Conservation (phyloP, 2,888 invertebrate species). For the Caenorhabditis plicata region DNA sequence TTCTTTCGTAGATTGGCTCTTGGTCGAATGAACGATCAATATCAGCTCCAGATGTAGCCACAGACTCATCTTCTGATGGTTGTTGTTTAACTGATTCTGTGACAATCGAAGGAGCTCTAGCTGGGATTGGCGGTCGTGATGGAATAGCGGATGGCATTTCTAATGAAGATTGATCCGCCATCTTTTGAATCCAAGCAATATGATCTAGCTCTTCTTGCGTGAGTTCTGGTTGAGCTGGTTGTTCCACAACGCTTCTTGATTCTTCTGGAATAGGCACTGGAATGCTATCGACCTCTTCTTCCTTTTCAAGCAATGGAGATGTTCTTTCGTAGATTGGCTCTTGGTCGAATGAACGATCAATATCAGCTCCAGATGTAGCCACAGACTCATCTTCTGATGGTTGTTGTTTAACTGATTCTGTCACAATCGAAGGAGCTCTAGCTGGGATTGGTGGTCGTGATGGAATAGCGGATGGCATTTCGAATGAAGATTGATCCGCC, state of each 20-base stretch:
- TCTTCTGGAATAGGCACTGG: neutral
- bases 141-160: slow-evolving; percentile 1
- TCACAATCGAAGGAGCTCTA: neutral
- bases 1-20: neutral
- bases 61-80: neutral
- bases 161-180: slow-evolving; percentile 5
- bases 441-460: neutral
- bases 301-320: neutral
- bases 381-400: neutral
- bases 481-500: neutral
- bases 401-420: neutral
- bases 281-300: neutral
- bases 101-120: neutral
- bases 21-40: neutral
- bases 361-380: neutral
- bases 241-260: neutral
- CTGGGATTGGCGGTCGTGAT: slow-evolving; percentile 1
- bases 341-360: neutral
- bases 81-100: neutral
- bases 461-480: neutral
- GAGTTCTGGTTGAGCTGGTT: neutral
- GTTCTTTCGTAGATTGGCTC: neutral
- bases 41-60: neutral
- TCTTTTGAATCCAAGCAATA: neutral
- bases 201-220: neutral